Percentiles rank a stretch among this genome's conserved stretches.
Conservation (phyloP, 2,888 invertebrate species). For the Melinaea menophilus region DNA sequence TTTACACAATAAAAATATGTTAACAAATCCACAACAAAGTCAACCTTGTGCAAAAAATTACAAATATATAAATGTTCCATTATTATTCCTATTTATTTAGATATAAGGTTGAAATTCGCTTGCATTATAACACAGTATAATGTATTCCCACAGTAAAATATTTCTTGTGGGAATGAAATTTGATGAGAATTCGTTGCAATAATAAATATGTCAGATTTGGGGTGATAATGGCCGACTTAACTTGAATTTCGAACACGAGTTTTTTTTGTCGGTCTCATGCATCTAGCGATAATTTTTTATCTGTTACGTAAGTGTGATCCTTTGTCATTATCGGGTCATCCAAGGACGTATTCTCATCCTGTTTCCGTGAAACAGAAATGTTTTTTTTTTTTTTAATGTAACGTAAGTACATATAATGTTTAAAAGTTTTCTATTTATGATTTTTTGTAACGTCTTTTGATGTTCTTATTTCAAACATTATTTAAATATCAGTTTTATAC, state of each 20-base stretch:
- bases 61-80: background rate
- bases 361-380: constrained; percentile 18
- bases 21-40: too few relatives aligned
- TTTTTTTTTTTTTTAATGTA: background rate
- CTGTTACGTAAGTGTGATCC: background rate
- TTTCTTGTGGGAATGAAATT: constrained; percentile 47
- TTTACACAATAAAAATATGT: too few relatives aligned
- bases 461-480: background rate
- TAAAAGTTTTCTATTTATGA: too few relatives aligned
- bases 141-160: constrained; percentile 39
- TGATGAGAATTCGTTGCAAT: constrained; percentile 40
- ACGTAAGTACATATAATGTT: too few relatives aligned
- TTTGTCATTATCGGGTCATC: constrained; percentile 13
- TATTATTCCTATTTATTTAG: background rate
- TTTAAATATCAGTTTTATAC: background rate
- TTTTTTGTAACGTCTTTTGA: constrained; percentile 3
- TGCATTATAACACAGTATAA: background rate
- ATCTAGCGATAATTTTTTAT: too few relatives aligned
- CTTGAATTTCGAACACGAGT: constrained; percentile 6
- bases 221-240: constrained; percentile 6
- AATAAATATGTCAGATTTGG: constrained; percentile 22
- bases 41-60: constrained; percentile 1
- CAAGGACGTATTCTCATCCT: constrained; percentile 24
- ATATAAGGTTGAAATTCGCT: constrained; percentile 13
- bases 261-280: background rate